Percentiles rank a stretch among this genome's conserved stretches.
Conservation (phyloP, 2,797 vertebrate species). For the Paguma larvata region DNA sequence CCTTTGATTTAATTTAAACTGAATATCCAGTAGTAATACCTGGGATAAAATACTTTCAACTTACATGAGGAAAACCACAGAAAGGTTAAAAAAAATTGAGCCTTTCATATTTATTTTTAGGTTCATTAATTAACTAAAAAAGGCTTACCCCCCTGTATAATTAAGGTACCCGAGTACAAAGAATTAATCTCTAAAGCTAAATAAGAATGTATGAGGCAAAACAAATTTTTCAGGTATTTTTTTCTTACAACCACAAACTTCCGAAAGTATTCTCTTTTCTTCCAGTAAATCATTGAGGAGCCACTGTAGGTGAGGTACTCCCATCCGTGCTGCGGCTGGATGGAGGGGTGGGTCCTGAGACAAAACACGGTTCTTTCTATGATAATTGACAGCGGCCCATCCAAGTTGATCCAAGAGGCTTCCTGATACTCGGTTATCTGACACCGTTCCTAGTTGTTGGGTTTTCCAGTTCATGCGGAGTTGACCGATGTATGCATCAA, state of each 20-base stretch:
- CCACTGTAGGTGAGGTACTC: not conserved
- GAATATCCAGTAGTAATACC: slow-evolving; percentile 45
- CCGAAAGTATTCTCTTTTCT: slow-evolving; percentile 48
- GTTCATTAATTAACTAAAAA: slow-evolving; percentile 72
- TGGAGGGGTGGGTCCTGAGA: not conserved
- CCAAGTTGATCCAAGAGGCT: slow-evolving; percentile 2
- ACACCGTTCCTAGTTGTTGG: not conserved
- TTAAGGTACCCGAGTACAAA: slow-evolving; percentile 80
- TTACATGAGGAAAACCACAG: slow-evolving; percentile 65
- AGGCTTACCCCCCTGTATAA: slow-evolving; percentile 72
- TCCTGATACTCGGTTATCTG: slow-evolving; percentile 48
- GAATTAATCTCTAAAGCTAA: slow-evolving; percentile 73
- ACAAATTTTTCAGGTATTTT: slow-evolving; percentile 63
- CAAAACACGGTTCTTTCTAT: not conserved
- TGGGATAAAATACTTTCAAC: slow-evolving; percentile 60
- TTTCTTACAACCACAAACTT: slow-evolving; percentile 40
- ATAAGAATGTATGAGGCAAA: slow-evolving; percentile 74
- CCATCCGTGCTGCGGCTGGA: not conserved
- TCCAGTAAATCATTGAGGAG: slow-evolving; percentile 36
- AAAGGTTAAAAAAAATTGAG: slow-evolving; percentile 64
- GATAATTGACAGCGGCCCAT: not conserved
- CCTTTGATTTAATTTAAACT: slow-evolving; percentile 72
- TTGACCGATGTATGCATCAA: not conserved
- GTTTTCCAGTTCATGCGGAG: slow-evolving; percentile 9
- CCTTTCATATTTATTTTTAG: slow-evolving; percentile 81